Evolutionary conservation across 2,888 invertebrate species (phyloP).

Genomic region (Sinopyrophorus schimmeli): DNA sequence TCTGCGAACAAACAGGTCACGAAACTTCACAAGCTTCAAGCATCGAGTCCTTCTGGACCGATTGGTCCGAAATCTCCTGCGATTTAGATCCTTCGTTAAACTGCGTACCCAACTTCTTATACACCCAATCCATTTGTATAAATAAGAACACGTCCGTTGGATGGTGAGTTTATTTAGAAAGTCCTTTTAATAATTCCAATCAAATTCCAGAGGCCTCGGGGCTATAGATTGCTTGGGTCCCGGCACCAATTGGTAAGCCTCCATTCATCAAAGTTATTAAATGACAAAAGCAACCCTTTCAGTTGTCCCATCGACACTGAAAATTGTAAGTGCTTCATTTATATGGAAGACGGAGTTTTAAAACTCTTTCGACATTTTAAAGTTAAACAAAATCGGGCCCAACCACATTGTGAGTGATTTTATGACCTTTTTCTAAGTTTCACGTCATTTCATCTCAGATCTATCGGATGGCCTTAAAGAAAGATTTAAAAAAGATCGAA

Average conservation of each 20-base stretch:
- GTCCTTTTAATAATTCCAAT: slow-evolving; percentile 20
- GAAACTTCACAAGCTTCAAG: slow-evolving; percentile 43
- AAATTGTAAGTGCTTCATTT: slow-evolving; percentile 44
- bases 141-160: slow-evolving; percentile 51
- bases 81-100: slow-evolving; percentile 30
- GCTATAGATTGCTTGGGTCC: slow-evolving; percentile 54
- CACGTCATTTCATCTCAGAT: too few species aligned
- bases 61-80: slow-evolving; percentile 47
- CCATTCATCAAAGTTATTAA: too few species aligned
- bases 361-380: slow-evolving; percentile 33
- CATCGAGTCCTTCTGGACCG: slow-evolving; percentile 51
- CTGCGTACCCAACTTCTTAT: slow-evolving; percentile 41
- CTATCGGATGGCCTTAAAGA: too few species aligned
- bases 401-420: not conserved
- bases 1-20: slow-evolving; percentile 50
- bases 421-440: too few species aligned
- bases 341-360: slow-evolving; percentile 36
- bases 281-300: too few species aligned
- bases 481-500: not conserved
- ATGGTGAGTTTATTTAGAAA: slow-evolving; percentile 9
- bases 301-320: slow-evolving; percentile 43
- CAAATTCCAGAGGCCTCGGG: slow-evolving; percentile 45
- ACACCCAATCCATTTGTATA: slow-evolving; percentile 48
- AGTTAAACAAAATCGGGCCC: slow-evolving; percentile 8
- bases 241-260: slow-evolving; percentile 53